These are phyloP conservation scores for Ophion ellenae DNA, from an alignment of 2,888 invertebrate genomes.

Conservation along the genomic window DNA sequence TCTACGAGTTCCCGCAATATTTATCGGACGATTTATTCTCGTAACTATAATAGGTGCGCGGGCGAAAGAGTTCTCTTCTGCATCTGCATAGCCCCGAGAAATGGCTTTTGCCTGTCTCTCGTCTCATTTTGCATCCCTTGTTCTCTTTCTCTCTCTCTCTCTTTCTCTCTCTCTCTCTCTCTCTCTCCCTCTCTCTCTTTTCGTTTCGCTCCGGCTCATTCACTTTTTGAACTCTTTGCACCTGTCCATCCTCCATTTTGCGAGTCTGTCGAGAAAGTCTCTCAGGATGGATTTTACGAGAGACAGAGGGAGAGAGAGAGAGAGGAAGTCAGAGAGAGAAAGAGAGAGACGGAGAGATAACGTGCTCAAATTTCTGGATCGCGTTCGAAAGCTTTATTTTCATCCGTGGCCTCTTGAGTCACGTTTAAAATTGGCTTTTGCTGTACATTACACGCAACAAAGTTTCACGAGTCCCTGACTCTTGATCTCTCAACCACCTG, in stretches of 20 bases:
- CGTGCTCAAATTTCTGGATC: conserved; percentile 25
- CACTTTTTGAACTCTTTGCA: conserved; percentile 62
- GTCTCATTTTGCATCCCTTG: conserved; percentile 12
- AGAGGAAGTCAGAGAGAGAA: no score
- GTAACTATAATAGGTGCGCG: conserved; percentile 60
- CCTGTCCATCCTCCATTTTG: conserved; percentile 67
- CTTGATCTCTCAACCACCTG: conserved; percentile 27
- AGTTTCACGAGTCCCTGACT: conserved; percentile 27
- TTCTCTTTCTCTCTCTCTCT: conserved; percentile 28
- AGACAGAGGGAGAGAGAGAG: conserved; percentile 8
- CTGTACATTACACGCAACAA: conserved; percentile 41
- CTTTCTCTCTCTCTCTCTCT: no score
- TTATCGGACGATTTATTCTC: conserved; percentile 63
- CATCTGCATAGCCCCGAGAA: conserved; percentile 46
- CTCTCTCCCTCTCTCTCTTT: no score
- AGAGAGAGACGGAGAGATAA: no score
- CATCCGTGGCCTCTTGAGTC: conserved; percentile 16
- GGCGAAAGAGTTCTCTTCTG: conserved; percentile 15
- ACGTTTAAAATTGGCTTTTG: conserved; percentile 57
- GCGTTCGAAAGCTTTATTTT: conserved; percentile 28
- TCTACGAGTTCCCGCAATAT: conserved; percentile 51
- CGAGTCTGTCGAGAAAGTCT: conserved; percentile 44
- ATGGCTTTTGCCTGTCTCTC: conserved; percentile 32
- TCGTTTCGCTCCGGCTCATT: conserved; percentile 48
- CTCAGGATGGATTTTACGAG: conserved; percentile 54